Percentiles rank a stretch among this genome's conserved stretches.
phyloP scores from a whole-genome alignment of 2,888 invertebrate species.

The Papilio protenor region DNA sequence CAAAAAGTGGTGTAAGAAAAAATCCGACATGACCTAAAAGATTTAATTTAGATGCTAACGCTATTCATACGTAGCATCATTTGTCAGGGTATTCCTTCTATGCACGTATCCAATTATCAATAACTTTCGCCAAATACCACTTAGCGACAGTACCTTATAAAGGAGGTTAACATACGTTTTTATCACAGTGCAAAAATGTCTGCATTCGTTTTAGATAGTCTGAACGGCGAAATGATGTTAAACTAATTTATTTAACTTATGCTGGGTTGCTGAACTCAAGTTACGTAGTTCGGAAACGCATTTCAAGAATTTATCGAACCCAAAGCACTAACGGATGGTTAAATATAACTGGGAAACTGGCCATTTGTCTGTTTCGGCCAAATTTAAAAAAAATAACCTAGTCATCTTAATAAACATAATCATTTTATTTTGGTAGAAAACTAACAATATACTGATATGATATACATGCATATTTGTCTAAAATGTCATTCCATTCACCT shows the following conservation, averaged over 20 bases:
- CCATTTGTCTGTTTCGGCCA: too few relatives aligned
- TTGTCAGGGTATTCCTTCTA: conserved; percentile 20
- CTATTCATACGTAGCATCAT: conserved; percentile 18
- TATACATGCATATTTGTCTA: too few relatives aligned
- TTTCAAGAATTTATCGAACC: background rate
- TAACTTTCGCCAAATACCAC: conserved; percentile 16
- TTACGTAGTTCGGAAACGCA: background rate
- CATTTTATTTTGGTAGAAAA: too few relatives aligned
- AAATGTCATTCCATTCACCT: too few relatives aligned
- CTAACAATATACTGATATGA: too few relatives aligned
- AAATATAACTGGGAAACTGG: too few relatives aligned
- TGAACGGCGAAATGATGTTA: background rate
- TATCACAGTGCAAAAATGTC: conserved; percentile 3
- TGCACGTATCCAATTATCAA: conserved; percentile 9
- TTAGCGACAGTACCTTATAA: conserved; percentile 8
- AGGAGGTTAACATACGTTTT: conserved; percentile 16
- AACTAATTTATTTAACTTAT: background rate
- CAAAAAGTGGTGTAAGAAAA: conserved; percentile 11
- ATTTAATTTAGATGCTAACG: conserved; percentile 6
- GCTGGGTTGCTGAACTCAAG: background rate
- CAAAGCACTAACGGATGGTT: too few relatives aligned
- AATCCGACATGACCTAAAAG: background rate
- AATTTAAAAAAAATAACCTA: too few relatives aligned
- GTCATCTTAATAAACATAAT: too few relatives aligned
- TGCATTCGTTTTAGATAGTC: conserved; percentile 22